phyloP scores from a whole-genome alignment of 2,797 vertebrate species.

The Pseudomugil gertrudae region DNA sequence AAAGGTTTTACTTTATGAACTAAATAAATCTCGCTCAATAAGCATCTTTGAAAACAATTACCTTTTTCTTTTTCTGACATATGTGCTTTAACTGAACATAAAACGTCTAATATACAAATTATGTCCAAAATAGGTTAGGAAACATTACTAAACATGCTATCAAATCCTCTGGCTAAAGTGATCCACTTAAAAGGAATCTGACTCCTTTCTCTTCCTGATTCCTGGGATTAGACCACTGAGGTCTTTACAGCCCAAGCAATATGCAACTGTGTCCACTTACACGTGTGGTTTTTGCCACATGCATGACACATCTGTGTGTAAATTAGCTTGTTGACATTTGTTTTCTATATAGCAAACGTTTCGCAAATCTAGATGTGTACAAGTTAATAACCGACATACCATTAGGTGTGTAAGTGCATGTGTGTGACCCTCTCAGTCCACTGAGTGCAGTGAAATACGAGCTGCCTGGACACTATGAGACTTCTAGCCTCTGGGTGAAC shows the following conservation, averaged over 20 bases:
- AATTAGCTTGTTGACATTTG: constrained; percentile 12
- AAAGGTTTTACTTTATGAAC: background rate
- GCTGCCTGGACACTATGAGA: constrained; percentile 65
- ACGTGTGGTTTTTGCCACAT: constrained; percentile 8
- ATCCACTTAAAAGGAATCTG: constrained; percentile 3
- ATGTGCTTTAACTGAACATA: too few relatives aligned
- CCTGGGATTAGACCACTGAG: constrained; percentile 28
- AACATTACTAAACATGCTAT: too few relatives aligned
- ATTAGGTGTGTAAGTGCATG: constrained; percentile 5
- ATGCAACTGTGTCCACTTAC: background rate
- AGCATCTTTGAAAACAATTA: background rate
- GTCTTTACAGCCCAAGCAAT: constrained; percentile 27
- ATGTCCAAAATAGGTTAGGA: too few relatives aligned
- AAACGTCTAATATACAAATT: too few relatives aligned
- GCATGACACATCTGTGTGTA: constrained; percentile 14
- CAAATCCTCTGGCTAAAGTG: too few relatives aligned
- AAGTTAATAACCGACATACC: background rate
- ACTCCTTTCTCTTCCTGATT: constrained; percentile 29
- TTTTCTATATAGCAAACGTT: constrained; percentile 11
- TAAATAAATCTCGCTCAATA: background rate
- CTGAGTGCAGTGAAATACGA: constrained; percentile 73
- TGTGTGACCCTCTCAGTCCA: constrained; percentile 58
- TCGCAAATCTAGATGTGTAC: constrained; percentile 5
- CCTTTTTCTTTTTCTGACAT: too few relatives aligned
- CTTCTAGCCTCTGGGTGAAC: constrained; percentile 75